These are phyloP conservation scores for Flexamia atlantica DNA, from an alignment of 2,888 invertebrate genomes.

Conservation along the genomic window DNA sequence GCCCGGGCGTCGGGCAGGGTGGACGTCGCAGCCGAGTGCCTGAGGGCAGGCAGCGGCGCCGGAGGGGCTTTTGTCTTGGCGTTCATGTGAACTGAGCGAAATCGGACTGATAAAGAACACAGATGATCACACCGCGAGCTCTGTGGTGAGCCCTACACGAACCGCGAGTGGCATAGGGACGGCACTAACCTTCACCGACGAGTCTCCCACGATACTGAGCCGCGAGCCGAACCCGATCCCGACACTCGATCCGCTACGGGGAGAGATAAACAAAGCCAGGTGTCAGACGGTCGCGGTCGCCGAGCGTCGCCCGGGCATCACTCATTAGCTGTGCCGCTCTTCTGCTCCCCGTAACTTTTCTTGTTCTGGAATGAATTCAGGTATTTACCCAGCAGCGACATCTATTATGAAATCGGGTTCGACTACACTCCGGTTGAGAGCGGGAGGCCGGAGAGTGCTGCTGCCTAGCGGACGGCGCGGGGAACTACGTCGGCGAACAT, in stretches of 20 bases:
- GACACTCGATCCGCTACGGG: slow-evolving; percentile 59
- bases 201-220: slow-evolving; percentile 50
- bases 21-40: slow-evolving; percentile 61
- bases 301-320: slow-evolving; percentile 64
- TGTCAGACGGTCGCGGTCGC: slow-evolving; percentile 62
- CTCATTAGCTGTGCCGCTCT: slow-evolving; percentile 66
- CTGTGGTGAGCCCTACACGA: slow-evolving; percentile 63
- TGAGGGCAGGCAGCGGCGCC: slow-evolving; percentile 64
- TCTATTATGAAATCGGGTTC: slow-evolving; percentile 60
- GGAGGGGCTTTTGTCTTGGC: slow-evolving; percentile 68
- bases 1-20: slow-evolving; percentile 77
- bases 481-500: slow-evolving; percentile 44
- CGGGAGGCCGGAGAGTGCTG: slow-evolving; percentile 46
- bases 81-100: slow-evolving; percentile 66
- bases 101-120: slow-evolving; percentile 61
- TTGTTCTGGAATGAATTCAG: slow-evolving; percentile 63
- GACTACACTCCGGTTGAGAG: slow-evolving; percentile 41
- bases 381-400: slow-evolving; percentile 64
- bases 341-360: slow-evolving; percentile 66
- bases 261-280: slow-evolving; percentile 65
- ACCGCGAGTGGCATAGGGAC: slow-evolving; percentile 64
- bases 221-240: slow-evolving; percentile 51
- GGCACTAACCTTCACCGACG: slow-evolving; percentile 63
- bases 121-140: slow-evolving; percentile 62
- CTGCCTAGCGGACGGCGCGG: slow-evolving; percentile 23